These are phyloP conservation scores for Karalla daura DNA, from an alignment of 2,797 vertebrate species.

Conservation along the genomic window DNA sequence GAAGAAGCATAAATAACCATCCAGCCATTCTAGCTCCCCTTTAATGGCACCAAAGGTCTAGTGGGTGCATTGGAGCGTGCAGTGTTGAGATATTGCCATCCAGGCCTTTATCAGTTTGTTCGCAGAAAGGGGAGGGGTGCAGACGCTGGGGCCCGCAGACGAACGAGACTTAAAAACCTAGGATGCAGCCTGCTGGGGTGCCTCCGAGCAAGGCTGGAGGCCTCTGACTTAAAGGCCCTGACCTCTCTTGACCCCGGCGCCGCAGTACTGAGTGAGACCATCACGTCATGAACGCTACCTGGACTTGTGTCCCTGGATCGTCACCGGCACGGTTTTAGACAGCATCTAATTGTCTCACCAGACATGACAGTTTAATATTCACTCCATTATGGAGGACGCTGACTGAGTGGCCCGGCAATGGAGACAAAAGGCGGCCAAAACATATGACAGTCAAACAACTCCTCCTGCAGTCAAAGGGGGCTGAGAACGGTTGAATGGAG, in stretches of 20 bases:
- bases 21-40: too few species aligned
- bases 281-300: constrained; percentile 21
- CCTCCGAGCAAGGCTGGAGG: background rate
- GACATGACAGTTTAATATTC: constrained; percentile 37
- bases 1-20: too few species aligned
- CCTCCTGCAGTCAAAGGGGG: constrained; percentile 24
- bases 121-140: constrained; percentile 28
- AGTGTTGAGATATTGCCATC: constrained; percentile 29
- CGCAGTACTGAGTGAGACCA: background rate
- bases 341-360: constrained; percentile 42
- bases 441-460: constrained; percentile 23
- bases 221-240: background rate
- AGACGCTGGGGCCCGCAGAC: constrained; percentile 28
- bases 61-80: constrained; percentile 61
- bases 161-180: constrained; percentile 18
- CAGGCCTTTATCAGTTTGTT: constrained; percentile 43
- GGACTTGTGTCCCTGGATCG: constrained; percentile 22
- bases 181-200: constrained; percentile 2
- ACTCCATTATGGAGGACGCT: constrained; percentile 13
- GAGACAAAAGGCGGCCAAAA: constrained; percentile 20
- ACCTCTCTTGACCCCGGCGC: constrained; percentile 42
- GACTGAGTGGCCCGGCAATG: background rate
- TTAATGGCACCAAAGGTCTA: constrained; percentile 76
- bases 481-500: too few species aligned
- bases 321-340: constrained; percentile 44